Base-by-base conservation (phyloP, 2,797 vertebrate species). In the Dallia pectoralis region DNA sequence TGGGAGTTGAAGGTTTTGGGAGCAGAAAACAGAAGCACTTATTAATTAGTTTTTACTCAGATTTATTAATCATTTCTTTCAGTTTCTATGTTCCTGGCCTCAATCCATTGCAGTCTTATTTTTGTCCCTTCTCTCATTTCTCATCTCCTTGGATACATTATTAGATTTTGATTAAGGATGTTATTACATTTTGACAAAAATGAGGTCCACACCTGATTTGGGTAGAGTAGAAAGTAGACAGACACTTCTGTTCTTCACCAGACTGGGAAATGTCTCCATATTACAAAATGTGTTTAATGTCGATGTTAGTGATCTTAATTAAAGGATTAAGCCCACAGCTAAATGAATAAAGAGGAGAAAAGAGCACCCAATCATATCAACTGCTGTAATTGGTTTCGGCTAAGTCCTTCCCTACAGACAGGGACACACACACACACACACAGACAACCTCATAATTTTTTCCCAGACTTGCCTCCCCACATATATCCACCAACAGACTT, bases 221-320 rank as follows among this genome's bases (percentile, higher is more conserved):
- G 3, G 33, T 36, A 36, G 33, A 36, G 33, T 3, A 7, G 33
- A 36, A 36, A 3, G 33, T 36, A 36, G 33, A 36, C 33, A 36
- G 33, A 36, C 33, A 51, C 19, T 51, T 51, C 49, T 6, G 6
- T 51, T 36, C 33, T 36, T 36, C 33, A 36, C 33, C 49, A 51
- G 19, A 51, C 49, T 51, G 16, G 19, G 18, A 19, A 18, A 18
- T 51, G 49, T 51, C 19, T 18, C 19, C 49, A 51, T n/a, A 6
- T 19, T 7, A 18, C 48, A 49, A n/a, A n/a, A 49, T 51, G 51
- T 80, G 74, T 76, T 67, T 85, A 79, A 77, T 83, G 75, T n/a
- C 74, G 53, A 63, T 72, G 80, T 81, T 75, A 44, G 74, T 80
- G 83, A 87, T 87, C 77, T 86, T 84, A 79, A 84, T 88, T 86